These are phyloP conservation scores for Festucalex cinctus DNA, from an alignment of 2,113 vertebrate species.

Conservation along the genomic window DNA sequence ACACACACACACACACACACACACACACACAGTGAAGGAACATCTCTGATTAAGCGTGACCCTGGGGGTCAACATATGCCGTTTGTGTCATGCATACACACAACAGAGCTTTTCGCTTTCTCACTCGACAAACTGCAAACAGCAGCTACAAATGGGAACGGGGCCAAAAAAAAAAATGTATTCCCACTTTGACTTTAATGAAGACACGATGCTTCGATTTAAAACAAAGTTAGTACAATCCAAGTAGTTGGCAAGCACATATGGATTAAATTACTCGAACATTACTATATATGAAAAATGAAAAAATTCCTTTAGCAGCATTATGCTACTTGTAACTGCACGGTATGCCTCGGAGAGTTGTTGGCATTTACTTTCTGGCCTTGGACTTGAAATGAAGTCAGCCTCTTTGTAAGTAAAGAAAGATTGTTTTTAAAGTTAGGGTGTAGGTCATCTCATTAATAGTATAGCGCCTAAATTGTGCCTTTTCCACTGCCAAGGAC, in stretches of 20 bases:
- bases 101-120: conserved; percentile 19
- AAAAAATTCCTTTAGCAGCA: background rate
- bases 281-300: background rate
- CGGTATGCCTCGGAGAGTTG: conserved; percentile 16
- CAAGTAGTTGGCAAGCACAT: background rate
- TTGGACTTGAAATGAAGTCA: conserved; percentile 18
- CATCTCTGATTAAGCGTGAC: conserved; percentile 55
- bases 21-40: conserved; percentile 31
- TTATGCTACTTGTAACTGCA: background rate
- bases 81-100: conserved; percentile 22
- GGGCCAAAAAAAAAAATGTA: too few relatives aligned
- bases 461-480: background rate
- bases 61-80: conserved; percentile 47
- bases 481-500: background rate
- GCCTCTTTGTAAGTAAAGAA: conserved; percentile 1
- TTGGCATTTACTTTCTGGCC: conserved; percentile 18
- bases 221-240: background rate
- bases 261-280: conserved; percentile 5
- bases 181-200: background rate
- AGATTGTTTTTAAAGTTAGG: conserved; percentile 8
- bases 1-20: conserved; percentile 1
- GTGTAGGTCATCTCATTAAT: background rate
- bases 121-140: conserved; percentile 13
- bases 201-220: background rate
- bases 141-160: conserved; percentile 2